Conservation (phyloP, 2,797 vertebrate genomes). For the Miichthys miiuy region DNA sequence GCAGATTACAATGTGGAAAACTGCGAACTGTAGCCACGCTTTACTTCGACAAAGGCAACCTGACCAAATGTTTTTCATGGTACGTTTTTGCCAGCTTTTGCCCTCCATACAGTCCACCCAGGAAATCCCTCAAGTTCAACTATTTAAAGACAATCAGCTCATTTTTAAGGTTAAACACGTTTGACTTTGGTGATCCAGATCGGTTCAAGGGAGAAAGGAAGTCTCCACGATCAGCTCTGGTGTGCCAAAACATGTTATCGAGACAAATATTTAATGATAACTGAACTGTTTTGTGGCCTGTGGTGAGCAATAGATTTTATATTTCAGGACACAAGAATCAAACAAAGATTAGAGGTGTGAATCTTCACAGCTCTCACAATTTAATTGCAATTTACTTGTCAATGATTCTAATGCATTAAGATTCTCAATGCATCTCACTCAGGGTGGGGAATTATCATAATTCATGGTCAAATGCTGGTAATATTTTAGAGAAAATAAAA, state of each 20-base stretch:
- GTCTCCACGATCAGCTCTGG: neutral
- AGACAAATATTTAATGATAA: neutral
- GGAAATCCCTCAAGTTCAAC: neutral
- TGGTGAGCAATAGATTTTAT: neutral
- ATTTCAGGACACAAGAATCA: neutral
- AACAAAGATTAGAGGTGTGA: too few relatives aligned
- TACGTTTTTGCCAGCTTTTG: neutral
- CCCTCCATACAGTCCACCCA: neutral
- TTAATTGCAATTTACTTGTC: too few relatives aligned
- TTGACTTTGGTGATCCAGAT: neutral
- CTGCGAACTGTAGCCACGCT: neutral
- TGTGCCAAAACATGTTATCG: neutral
- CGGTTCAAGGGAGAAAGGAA: neutral
- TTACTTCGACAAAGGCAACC: neutral
- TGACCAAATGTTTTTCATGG: neutral
- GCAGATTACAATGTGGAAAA: constrained; percentile 9
- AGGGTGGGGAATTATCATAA: too few relatives aligned
- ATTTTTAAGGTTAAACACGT: constrained; percentile 1
- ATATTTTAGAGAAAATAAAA: too few relatives aligned
- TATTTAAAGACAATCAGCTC: neutral
- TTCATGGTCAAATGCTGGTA: too few relatives aligned
- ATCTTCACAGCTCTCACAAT: too few relatives aligned
- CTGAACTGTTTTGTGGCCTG: neutral
- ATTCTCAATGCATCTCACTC: too few relatives aligned
- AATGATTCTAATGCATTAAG: too few relatives aligned